Evolutionary conservation across 1,140 invertebrate species (phyloP).

Genomic region (Cydia pomonella): DNA sequence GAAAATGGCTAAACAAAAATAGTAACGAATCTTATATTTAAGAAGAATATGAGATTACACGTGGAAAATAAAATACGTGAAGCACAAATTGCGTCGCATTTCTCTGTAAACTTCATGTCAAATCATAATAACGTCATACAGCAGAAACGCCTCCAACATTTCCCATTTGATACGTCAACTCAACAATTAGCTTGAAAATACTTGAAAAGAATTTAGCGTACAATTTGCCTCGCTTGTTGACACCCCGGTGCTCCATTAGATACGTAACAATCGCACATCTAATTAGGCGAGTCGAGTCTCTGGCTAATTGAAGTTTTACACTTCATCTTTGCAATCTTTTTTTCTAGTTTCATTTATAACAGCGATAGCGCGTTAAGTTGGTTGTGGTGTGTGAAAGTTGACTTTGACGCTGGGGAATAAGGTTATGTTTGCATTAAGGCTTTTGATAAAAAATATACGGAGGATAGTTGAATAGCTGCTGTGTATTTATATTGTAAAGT

Average conservation of each 20-base stretch:
- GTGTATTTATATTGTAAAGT: neutral
- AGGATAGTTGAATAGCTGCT: neutral
- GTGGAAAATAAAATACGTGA: neutral
- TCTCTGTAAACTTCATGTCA: neutral
- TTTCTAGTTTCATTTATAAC: constrained; percentile 17
- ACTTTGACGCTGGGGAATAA: neutral
- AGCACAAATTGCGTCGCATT: neutral
- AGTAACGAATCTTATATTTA: neutral
- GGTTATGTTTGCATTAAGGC: neutral
- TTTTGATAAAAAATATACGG: neutral
- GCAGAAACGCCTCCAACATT: neutral
- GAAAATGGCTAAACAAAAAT: neutral
- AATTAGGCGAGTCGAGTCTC: constrained; percentile 4
- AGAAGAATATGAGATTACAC: neutral
- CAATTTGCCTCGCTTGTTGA: constrained; percentile 30
- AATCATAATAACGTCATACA: constrained; percentile 13
- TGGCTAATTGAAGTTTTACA: constrained; percentile 28
- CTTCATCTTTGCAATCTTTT: constrained; percentile 17
- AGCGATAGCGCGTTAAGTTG: neutral
- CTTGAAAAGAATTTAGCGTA: constrained; percentile 17
- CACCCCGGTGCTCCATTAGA: constrained; percentile 17
- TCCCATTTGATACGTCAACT: constrained; percentile 19
- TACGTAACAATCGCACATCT: constrained; percentile 27
- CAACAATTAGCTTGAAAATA: constrained; percentile 4
- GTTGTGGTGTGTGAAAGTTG: neutral